These are phyloP conservation scores for Manacus vitellinus DNA, from an alignment of 2,113 vertebrate genomes.

Conservation along the genomic window DNA sequence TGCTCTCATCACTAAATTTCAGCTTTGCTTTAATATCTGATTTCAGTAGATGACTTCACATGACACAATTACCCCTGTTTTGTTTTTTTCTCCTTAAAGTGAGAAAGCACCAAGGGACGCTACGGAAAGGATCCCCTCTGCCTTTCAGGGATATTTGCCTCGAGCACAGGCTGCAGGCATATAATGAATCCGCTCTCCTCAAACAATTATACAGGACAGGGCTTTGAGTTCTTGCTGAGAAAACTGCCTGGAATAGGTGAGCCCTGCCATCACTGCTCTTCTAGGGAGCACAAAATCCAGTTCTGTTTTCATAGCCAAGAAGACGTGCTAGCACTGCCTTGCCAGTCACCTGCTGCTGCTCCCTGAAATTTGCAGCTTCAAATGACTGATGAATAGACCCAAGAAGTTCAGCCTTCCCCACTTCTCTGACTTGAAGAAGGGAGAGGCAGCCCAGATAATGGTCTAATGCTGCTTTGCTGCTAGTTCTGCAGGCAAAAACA, in stretches of 20 bases:
- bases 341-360: neutral
- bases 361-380: fast-evolving
- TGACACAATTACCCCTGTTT: neutral
- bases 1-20: neutral
- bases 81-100: neutral
- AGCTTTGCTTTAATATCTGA: neutral
- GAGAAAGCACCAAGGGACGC: neutral
- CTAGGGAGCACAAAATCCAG: neutral
- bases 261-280: neutral
- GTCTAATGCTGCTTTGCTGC: neutral
- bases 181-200: neutral
- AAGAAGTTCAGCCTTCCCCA: neutral
- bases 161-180: fast-evolving
- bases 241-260: neutral
- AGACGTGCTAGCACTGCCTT: neutral
- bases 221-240: neutral
- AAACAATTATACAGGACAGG: neutral
- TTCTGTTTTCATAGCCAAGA: neutral
- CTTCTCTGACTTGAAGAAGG: neutral
- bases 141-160: fast-evolving
- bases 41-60: neutral
- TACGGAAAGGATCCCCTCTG: neutral
- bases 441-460: neutral
- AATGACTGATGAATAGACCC: neutral
- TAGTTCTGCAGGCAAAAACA: neutral